Evolutionary conservation across 2,797 vertebrate genomes (phyloP).

Genomic region (Pipistrellus pipistrellus): DNA sequence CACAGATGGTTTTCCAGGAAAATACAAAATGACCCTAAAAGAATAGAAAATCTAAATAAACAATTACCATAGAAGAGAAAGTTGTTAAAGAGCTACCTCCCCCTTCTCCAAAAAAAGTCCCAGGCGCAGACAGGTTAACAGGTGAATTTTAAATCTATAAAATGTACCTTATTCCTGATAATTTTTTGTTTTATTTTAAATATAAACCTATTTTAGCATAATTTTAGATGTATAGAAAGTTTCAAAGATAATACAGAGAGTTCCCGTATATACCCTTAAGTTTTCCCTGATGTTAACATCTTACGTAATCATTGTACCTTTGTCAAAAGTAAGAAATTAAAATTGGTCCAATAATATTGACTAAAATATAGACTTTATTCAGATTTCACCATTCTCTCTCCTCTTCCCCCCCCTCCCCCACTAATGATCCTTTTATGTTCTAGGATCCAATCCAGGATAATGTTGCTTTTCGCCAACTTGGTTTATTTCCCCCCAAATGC

Average conservation of each 20-base stretch:
- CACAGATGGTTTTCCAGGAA: conserved; percentile 43
- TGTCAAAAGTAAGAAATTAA: conserved; percentile 61
- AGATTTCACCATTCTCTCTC: neutral
- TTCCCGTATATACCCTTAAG: neutral
- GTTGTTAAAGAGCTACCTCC: neutral
- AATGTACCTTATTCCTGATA: neutral
- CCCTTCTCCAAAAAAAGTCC: neutral
- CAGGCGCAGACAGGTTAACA: neutral
- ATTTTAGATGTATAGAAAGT: neutral
- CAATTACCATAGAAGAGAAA: conserved; percentile 11
- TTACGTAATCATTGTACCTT: conserved; percentile 3
- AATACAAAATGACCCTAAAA: conserved; percentile 32
- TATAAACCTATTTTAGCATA: conserved; percentile 27
- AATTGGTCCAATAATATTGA: neutral
- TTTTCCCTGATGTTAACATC: conserved; percentile 39
- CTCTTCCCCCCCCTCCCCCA: too few relatives aligned
- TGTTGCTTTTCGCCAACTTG: neutral
- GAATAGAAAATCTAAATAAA: conserved; percentile 38
- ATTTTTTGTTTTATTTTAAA: conserved; percentile 20
- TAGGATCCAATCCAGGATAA: conserved; percentile 15
- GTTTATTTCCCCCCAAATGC: neutral
- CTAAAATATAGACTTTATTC: conserved; percentile 37
- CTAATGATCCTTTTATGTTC: neutral
- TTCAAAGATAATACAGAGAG: conserved; percentile 30
- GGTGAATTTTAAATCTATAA: conserved; percentile 1